Percentiles rank a stretch among this genome's conserved stretches.
phyloP scores from a whole-genome alignment of 2,113 vertebrate species.

The Mus pahari region DNA sequence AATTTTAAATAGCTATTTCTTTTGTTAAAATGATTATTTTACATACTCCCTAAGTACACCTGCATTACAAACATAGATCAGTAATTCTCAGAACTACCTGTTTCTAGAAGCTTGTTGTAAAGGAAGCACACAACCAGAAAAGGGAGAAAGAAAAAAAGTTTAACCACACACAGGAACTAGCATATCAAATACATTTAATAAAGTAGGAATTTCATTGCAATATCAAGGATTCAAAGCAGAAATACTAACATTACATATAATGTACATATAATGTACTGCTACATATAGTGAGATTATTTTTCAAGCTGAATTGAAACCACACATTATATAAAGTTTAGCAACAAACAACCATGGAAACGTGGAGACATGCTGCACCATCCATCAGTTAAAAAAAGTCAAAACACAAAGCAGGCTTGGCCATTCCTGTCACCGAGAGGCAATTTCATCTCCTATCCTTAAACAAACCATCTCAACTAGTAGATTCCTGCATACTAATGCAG shows the following conservation, averaged over 20 bases:
- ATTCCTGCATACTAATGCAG: constrained; percentile 78
- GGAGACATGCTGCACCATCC: constrained; percentile 91
- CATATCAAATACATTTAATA: constrained; percentile 93
- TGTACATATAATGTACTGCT: constrained; percentile 92
- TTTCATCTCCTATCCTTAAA: constrained; percentile 79
- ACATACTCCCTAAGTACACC: constrained; percentile 92
- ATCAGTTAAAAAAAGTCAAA: constrained; percentile 85
- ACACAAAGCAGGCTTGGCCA: constrained; percentile 87
- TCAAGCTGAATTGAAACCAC: constrained; percentile 90
- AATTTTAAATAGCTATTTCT: constrained; percentile 94
- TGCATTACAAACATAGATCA: constrained; percentile 92
- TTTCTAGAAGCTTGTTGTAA: constrained; percentile 89
- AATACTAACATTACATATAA: constrained; percentile 93
- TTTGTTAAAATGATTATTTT: constrained; percentile 93
- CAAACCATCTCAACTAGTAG: constrained; percentile 70
- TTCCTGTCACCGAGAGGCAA: constrained; percentile 88
- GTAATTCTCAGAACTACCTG: constrained; percentile 91
- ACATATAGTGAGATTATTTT: constrained; percentile 93
- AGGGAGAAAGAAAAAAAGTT: constrained; percentile 76
- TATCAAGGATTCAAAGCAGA: constrained; percentile 91
- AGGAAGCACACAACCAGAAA: constrained; percentile 89
- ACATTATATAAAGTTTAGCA: constrained; percentile 91
- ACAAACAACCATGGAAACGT: constrained; percentile 90
- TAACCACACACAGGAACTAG: constrained; percentile 91
- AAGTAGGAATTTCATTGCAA: constrained; percentile 91